Percentiles rank a stretch among this genome's conserved stretches.
These are phyloP conservation scores for Drosophila guanche DNA, from an alignment of 1,140 invertebrate species.

Conservation along the genomic window DNA sequence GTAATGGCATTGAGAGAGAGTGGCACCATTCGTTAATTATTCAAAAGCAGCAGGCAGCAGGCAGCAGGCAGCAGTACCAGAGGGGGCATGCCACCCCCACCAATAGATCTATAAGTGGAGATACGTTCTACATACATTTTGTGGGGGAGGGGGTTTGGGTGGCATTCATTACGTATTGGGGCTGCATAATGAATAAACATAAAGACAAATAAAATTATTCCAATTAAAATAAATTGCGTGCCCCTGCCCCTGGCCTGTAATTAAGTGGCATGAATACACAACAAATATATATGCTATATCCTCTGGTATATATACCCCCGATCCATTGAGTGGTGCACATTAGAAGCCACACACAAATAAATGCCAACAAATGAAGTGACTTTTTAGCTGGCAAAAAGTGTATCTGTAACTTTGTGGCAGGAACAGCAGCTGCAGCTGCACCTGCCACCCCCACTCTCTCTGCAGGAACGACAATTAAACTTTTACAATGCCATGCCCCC, in stretches of 20 bases:
- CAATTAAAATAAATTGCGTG: constrained; percentile 82
- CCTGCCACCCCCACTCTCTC: not conserved
- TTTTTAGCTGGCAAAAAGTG: constrained; percentile 41
- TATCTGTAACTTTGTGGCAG: constrained; percentile 41
- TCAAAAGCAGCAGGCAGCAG: constrained; percentile 69
- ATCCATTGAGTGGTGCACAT: constrained; percentile 5
- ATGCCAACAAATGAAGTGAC: constrained; percentile 65
- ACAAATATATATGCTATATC: not conserved
- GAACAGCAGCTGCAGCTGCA: constrained; percentile 13
- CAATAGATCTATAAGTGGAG: constrained; percentile 34
- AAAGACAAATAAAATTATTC: constrained; percentile 83
- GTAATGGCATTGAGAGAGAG: constrained; percentile 57
- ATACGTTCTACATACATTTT: constrained; percentile 1
- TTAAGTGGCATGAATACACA: constrained; percentile 40
- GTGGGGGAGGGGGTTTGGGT: constrained; percentile 16
- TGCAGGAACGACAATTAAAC: constrained; percentile 62
- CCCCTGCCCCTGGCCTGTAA: constrained; percentile 50
- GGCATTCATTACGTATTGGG: constrained; percentile 41
- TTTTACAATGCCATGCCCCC: constrained; percentile 53
- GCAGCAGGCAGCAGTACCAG: constrained; percentile 52
- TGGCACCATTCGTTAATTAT: constrained; percentile 78
- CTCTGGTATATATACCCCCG: not conserved
- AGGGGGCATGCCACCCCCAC: constrained; percentile 11
- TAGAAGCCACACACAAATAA: constrained; percentile 40
- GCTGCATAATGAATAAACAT: constrained; percentile 82